A percentile compares a stretch with the other conserved stretches of the same genome.
These are phyloP conservation scores for Ophioninae sp. DNA, from an alignment of 2,888 invertebrate species.

Conservation along the genomic window DNA sequence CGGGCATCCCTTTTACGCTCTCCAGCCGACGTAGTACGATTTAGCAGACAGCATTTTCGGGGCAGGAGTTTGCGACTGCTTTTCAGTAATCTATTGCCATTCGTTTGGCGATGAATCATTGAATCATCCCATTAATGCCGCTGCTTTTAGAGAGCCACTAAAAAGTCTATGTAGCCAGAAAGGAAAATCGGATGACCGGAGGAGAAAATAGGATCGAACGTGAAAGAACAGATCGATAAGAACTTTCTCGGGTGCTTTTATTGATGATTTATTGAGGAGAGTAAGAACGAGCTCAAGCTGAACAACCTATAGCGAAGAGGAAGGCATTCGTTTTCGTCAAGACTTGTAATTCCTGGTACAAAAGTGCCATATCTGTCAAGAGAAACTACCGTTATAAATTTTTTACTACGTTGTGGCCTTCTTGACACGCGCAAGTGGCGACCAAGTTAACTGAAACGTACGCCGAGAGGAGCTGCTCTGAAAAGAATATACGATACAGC, in stretches of 20 bases:
- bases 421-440: neutral
- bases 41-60: neutral
- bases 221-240: neutral
- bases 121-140: neutral
- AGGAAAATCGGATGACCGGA: neutral
- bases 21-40: constrained; percentile 25
- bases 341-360: neutral
- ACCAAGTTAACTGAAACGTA: neutral
- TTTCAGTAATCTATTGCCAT: neutral
- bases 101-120: neutral
- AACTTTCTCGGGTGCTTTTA: no score
- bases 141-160: neutral
- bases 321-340: neutral
- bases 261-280: neutral
- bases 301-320: neutral
- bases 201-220: neutral
- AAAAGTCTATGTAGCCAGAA: neutral
- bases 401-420: neutral
- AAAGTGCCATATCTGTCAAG: neutral
- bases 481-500: neutral
- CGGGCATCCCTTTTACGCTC: constrained; percentile 68
- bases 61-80: neutral
- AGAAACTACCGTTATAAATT: neutral
- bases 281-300: neutral
- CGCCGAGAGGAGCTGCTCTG: neutral